Evolutionary conservation across 2,888 invertebrate genomes (phyloP).

Genomic region (Spodoptera exigua): DNA sequence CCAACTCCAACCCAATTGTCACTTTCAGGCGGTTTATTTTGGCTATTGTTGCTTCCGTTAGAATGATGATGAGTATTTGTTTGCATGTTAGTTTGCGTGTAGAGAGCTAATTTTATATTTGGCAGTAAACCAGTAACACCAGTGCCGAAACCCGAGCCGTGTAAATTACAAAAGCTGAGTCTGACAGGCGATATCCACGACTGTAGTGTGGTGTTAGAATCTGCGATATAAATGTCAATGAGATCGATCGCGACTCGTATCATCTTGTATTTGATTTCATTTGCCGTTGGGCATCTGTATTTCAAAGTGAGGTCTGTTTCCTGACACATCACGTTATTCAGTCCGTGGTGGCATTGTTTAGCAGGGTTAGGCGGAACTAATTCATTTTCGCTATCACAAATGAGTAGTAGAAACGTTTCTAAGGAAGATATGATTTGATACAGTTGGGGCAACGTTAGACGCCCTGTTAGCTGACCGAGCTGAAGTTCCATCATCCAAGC

Average conservation of each 20-base stretch:
- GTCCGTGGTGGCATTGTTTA: conserved; percentile 94
- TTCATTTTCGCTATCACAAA: conserved; percentile 96
- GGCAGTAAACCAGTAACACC: conserved; percentile 96
- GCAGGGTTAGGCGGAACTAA: conserved; percentile 94
- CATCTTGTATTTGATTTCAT: conserved; percentile 98
- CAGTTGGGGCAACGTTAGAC: conserved; percentile 96
- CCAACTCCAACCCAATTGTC: conserved; percentile 98
- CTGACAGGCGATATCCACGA: conserved; percentile 97
- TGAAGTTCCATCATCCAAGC: conserved; percentile 99
- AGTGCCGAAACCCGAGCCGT: conserved; percentile 96
- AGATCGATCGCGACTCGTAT: conserved; percentile 96
- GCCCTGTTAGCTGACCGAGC: conserved; percentile 97
- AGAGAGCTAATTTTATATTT: conserved; percentile 90
- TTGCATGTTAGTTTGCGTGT: conserved; percentile 91
- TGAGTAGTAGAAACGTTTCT: conserved; percentile 95
- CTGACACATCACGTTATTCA: conserved; percentile 91
- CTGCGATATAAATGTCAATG: conserved; percentile 96
- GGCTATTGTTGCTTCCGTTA: conserved; percentile 84
- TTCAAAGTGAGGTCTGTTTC: conserved; percentile 92
- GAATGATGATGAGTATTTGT: conserved; percentile 87
- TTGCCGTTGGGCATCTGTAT: conserved; percentile 94
- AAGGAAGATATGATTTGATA: conserved; percentile 96
- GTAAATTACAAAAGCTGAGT: conserved; percentile 97
- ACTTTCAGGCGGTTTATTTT: conserved; percentile 77
- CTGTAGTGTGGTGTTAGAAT: conserved; percentile 95